These are phyloP conservation scores for Drosophila nigrodunni DNA, from an alignment of 1,140 invertebrate species.

Conservation along the genomic window DNA sequence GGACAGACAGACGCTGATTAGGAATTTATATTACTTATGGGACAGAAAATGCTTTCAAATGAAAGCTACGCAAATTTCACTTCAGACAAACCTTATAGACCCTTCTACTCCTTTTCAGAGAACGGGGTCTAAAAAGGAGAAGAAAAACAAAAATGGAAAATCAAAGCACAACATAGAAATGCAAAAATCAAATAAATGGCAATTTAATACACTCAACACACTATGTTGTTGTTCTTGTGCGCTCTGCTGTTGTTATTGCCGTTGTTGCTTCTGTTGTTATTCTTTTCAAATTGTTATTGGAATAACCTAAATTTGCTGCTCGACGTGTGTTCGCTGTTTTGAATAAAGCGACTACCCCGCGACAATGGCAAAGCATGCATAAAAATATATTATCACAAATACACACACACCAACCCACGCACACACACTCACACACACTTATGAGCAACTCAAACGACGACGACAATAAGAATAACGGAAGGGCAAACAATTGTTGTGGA, in stretches of 20 bases:
- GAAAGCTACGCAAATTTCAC: too few relatives aligned
- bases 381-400: conserved; percentile 18
- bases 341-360: conserved; percentile 46
- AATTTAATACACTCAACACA: conserved; percentile 81
- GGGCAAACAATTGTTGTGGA: conserved; percentile 41
- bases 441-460: not conserved
- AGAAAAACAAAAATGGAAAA: conserved; percentile 44
- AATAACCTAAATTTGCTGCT: conserved; percentile 76
- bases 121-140: not conserved
- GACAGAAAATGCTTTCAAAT: too few relatives aligned
- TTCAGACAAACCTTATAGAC: too few relatives aligned
- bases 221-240: conserved; percentile 58
- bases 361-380: conserved; percentile 17
- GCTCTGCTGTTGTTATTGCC: conserved; percentile 30
- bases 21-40: too few relatives aligned
- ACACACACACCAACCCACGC: conserved; percentile 9
- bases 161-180: conserved; percentile 47
- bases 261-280: conserved; percentile 43
- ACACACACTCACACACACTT: not conserved
- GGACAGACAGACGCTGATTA: too few relatives aligned
- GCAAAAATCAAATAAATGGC: conserved; percentile 81
- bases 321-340: conserved; percentile 62
- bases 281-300: conserved; percentile 74
- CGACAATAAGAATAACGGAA: not conserved
- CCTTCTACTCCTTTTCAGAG: too few relatives aligned